These are phyloP conservation scores for Aricia artaxerxes DNA, from an alignment of 2,888 invertebrate species.

Conservation along the genomic window DNA sequence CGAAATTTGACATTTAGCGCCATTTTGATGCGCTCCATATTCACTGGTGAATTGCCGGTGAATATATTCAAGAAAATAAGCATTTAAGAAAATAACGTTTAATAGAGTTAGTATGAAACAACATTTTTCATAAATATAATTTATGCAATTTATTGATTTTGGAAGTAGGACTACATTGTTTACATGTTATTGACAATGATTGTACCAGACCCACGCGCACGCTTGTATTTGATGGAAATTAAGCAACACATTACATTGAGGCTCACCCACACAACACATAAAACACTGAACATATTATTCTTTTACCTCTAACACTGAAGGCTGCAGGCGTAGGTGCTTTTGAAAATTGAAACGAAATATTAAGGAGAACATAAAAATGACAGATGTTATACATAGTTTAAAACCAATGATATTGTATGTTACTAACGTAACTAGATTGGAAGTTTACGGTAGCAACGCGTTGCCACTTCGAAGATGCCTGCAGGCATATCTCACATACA, in stretches of 20 bases:
- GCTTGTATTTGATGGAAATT: conserved; percentile 21
- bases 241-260: conserved; percentile 15
- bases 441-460: no score
- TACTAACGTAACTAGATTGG: no score
- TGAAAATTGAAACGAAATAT: conserved; percentile 9
- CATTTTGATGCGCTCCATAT: neutral
- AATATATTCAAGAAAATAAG: neutral
- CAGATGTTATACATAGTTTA: neutral
- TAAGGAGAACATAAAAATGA: conserved; percentile 21
- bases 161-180: neutral
- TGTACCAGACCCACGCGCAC: conserved; percentile 22
- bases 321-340: conserved; percentile 21
- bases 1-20: conserved; percentile 9
- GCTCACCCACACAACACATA: conserved; percentile 17
- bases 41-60: no score
- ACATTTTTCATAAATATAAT: neutral
- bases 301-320: conserved; percentile 23
- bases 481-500: no score
- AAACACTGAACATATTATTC: conserved; percentile 29
- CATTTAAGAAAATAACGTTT: no score
- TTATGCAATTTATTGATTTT: neutral
- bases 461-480: no score
- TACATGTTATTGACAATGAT: conserved; percentile 7
- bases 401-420: no score
- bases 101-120: no score